Evolutionary conservation across 2,113 vertebrate species (phyloP).

Genomic region (Casuarius casuarius): DNA sequence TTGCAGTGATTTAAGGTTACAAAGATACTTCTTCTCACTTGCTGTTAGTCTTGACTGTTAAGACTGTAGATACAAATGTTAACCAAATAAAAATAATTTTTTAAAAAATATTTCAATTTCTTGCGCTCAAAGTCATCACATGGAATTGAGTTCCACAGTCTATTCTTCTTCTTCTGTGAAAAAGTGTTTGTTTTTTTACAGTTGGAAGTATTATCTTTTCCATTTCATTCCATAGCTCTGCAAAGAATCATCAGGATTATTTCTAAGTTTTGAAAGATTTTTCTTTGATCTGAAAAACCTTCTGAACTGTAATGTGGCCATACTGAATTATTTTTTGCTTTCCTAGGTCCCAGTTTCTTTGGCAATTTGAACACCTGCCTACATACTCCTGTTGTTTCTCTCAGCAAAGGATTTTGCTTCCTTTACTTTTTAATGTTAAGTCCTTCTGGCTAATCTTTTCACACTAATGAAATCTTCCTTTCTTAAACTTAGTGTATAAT

Average conservation of each 20-base stretch:
- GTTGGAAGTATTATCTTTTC: background rate
- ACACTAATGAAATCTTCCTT: background rate
- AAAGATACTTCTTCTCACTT: background rate
- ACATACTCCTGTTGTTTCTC: background rate
- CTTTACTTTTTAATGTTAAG: background rate
- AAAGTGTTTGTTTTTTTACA: background rate
- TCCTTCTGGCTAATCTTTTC: background rate
- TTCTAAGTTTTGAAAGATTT: background rate
- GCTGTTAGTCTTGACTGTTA: background rate
- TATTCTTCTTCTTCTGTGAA: background rate
- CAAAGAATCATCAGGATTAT: background rate
- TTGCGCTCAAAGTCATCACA: background rate
- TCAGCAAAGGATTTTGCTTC: background rate
- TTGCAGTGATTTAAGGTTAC: background rate
- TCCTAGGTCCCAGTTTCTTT: background rate
- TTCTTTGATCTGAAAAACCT: background rate
- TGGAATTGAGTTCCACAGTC: background rate
- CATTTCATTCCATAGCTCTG: background rate
- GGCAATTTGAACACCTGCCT: background rate
- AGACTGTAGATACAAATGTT: background rate
- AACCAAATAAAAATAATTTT: background rate
- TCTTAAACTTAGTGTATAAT: background rate
- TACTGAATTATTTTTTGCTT: background rate
- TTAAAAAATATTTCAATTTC: background rate
- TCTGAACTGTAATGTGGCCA: background rate